phyloP scores from a whole-genome alignment of 2,113 vertebrate species.

The Plectropomus leopardus region DNA sequence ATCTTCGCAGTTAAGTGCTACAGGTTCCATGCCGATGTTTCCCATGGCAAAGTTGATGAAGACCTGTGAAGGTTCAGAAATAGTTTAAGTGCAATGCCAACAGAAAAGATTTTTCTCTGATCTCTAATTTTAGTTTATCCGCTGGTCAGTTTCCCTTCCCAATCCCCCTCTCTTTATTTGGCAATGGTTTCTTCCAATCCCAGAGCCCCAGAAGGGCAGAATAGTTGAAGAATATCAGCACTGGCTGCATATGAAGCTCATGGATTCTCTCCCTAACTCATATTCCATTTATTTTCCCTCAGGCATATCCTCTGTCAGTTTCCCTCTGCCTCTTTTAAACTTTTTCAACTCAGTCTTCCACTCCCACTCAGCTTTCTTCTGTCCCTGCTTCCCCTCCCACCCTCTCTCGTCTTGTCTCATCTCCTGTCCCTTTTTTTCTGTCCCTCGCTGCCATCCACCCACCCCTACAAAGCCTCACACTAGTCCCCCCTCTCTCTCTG shows the following conservation, averaged over 20 bases:
- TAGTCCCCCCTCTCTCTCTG: conserved; percentile 14
- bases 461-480: conserved; percentile 48
- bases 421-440: conserved; percentile 46
- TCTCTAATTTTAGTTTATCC: neutral
- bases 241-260: conserved; percentile 74
- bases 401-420: conserved; percentile 43
- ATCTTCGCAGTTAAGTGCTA: conserved; percentile 50
- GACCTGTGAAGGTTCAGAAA: conserved; percentile 83
- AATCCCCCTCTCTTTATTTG: conserved; percentile 22
- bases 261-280: conserved; percentile 71
- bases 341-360: conserved; percentile 69
- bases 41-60: conserved; percentile 97
- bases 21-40: conserved; percentile 74
- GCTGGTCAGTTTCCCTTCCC: neutral
- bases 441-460: conserved; percentile 41
- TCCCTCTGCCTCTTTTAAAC: conserved; percentile 70
- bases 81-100: conserved; percentile 25
- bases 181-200: conserved; percentile 60
- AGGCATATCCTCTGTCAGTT: conserved; percentile 75
- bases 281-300: conserved; percentile 79
- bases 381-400: conserved; percentile 46
- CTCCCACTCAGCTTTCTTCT: conserved; percentile 69
- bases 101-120: conserved; percentile 19
- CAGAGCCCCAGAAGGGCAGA: conserved; percentile 62
- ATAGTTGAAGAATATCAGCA: conserved; percentile 69